Evolutionary conservation across 2,113 vertebrate genomes (phyloP).

Genomic region (Cinclus mexicanus): DNA sequence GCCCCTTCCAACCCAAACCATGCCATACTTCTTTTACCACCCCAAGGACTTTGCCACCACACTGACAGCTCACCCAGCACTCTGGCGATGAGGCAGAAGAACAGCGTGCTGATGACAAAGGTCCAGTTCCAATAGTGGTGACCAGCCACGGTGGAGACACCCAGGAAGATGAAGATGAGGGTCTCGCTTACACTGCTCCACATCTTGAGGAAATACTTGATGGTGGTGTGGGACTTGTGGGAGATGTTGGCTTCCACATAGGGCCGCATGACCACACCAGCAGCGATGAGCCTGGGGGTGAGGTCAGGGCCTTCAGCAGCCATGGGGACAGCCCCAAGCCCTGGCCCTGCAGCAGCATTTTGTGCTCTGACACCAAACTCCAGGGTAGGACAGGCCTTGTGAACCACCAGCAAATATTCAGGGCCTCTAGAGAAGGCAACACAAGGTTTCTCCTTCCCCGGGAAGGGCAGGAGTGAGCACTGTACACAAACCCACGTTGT

Average conservation of each 20-base stretch:
- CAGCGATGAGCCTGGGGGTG: slow-evolving; percentile 86
- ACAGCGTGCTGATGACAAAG: slow-evolving; percentile 88
- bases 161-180: slow-evolving; percentile 97
- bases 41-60: not conserved
- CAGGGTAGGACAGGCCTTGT: not conserved
- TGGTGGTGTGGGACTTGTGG: slow-evolving; percentile 98
- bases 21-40: accelerated
- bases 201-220: slow-evolving; percentile 99
- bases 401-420: not conserved
- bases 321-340: not conserved
- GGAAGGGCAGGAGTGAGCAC: not conserved
- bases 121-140: slow-evolving; percentile 93
- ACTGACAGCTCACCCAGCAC: slow-evolving; percentile 81
- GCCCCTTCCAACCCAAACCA: not conserved
- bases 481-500: accelerated
- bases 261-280: slow-evolving; percentile 90
- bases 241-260: slow-evolving; percentile 99
- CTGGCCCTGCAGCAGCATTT: not conserved
- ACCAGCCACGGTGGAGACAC: slow-evolving; percentile 93
- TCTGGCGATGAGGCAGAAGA: slow-evolving; percentile 91
- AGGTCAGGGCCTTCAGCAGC: not conserved
- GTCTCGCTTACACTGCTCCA: slow-evolving; percentile 99
- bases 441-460: not conserved
- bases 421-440: not conserved
- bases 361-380: not conserved